Percentiles rank a stretch among this genome's conserved stretches.
Conservation (phyloP, 2,797 vertebrate genomes). For the Lepilemur septentrionalis region DNA sequence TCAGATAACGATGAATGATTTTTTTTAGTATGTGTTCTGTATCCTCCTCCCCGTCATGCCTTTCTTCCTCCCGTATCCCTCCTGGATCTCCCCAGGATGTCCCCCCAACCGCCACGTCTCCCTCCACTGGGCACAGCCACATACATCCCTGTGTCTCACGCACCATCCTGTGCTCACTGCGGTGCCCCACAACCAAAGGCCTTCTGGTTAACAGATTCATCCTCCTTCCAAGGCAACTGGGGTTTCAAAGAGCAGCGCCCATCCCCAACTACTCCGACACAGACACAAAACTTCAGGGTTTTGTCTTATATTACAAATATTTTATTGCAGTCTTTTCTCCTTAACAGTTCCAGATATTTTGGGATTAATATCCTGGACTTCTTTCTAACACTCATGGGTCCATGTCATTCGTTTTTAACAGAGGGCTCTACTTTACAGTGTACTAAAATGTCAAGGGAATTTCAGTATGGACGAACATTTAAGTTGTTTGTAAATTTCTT, state of each 20-base stretch:
- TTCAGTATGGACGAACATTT: neutral
- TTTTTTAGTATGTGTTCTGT: neutral
- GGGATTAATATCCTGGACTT: neutral
- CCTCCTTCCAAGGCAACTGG: neutral
- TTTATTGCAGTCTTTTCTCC: neutral
- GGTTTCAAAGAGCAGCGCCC: accelerated
- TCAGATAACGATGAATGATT: neutral
- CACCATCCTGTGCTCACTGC: accelerated
- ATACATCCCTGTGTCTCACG: too few relatives aligned
- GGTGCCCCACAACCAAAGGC: neutral
- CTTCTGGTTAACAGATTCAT: neutral
- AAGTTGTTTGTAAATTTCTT: neutral
- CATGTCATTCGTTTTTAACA: neutral
- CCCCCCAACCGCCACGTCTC: neutral
- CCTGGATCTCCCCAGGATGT: neutral
- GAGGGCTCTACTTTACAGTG: neutral
- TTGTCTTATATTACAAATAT: neutral
- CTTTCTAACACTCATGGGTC: neutral
- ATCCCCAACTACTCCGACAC: accelerated
- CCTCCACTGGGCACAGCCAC: neutral
- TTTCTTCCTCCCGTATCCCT: too few relatives aligned
- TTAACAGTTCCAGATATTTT: neutral
- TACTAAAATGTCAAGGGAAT: too few relatives aligned
- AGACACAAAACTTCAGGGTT: neutral
- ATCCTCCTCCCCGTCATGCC: accelerated